A percentile compares a stretch with the other conserved stretches of the same genome.
Evolutionary conservation across 2,797 vertebrate genomes (phyloP).

Genomic region (Sternarchorhynchus goeldii): DNA sequence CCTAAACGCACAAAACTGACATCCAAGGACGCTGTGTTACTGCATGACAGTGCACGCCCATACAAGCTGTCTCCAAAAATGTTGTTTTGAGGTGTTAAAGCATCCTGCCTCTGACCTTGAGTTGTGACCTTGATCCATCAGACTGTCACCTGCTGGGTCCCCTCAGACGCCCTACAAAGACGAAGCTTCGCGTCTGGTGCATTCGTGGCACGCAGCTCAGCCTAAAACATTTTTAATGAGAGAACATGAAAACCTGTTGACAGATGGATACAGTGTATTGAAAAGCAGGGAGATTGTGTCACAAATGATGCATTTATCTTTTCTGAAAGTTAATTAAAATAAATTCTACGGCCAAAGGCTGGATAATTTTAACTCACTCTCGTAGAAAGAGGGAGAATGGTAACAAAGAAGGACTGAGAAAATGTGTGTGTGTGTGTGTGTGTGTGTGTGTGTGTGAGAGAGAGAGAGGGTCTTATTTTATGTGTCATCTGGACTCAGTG

Average conservation of each 20-base stretch:
- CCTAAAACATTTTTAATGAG: conserved; percentile 1
- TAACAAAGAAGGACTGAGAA: too few relatives aligned
- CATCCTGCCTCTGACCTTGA: too few relatives aligned
- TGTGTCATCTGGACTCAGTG: background rate
- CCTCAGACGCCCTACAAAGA: background rate
- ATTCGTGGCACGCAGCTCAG: background rate
- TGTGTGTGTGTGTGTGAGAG: too few relatives aligned
- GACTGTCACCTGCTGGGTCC: too few relatives aligned
- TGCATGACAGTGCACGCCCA: too few relatives aligned
- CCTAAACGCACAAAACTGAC: too few relatives aligned
- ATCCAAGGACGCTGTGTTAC: too few relatives aligned
- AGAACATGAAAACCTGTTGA: background rate
- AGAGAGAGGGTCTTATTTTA: background rate
- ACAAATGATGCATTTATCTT: background rate
- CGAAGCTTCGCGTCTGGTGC: background rate
- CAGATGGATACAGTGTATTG: background rate
- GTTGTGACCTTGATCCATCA: too few relatives aligned
- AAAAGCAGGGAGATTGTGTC: background rate
- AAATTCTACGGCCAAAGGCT: background rate
- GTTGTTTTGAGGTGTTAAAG: too few relatives aligned
- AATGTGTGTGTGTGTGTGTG: too few relatives aligned
- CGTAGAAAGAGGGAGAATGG: too few relatives aligned
- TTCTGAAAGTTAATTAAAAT: background rate
- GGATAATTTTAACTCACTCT: background rate
- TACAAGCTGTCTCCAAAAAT: too few relatives aligned